These are phyloP conservation scores for Agelas oroides DNA, from an alignment of 37 sponge, comb jelly and placozoan species.

Conservation along the genomic window DNA sequence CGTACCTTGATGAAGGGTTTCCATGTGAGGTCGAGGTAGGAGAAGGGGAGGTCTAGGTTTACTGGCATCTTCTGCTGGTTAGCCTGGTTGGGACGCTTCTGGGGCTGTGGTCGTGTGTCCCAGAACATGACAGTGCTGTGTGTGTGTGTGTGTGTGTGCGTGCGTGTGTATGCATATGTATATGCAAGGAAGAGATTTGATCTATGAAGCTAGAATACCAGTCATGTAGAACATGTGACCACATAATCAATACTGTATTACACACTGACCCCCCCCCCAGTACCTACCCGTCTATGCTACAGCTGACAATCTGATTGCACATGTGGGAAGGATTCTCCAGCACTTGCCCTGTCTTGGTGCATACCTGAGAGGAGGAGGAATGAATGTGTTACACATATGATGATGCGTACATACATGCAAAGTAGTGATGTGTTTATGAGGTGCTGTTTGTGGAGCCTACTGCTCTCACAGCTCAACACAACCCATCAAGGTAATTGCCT, in stretches of 20 bases:
- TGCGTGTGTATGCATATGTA: background rate
- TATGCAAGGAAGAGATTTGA: background rate
- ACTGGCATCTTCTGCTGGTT: background rate
- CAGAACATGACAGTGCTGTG: constrained; percentile 86
- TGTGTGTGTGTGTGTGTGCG: background rate
- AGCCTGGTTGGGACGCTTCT: constrained; percentile 48
- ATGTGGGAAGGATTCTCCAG: constrained; percentile 40
- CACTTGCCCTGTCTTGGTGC: constrained; percentile 39
- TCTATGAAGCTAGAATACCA: too few species aligned
- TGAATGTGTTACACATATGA: too few species aligned
- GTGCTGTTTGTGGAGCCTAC: too few species aligned
- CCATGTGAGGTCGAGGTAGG: constrained; percentile 81
- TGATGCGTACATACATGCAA: too few species aligned
- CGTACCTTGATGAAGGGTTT: constrained; percentile 86
- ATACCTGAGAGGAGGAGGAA: constrained; percentile 22
- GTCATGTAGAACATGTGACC: too few species aligned
- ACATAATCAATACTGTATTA: too few species aligned
- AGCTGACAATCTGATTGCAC: constrained; percentile 76
- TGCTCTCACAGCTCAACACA: too few species aligned
- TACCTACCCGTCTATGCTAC: constrained; percentile 84
- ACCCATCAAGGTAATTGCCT: too few species aligned
- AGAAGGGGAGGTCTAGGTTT: constrained; percentile 46
- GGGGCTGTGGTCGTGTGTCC: constrained; percentile 82
- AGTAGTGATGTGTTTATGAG: too few species aligned
- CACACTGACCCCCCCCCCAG: too few species aligned